Base-by-base conservation (phyloP, 1,140 invertebrate genomes). In the Melanaphis sacchari region DNA sequence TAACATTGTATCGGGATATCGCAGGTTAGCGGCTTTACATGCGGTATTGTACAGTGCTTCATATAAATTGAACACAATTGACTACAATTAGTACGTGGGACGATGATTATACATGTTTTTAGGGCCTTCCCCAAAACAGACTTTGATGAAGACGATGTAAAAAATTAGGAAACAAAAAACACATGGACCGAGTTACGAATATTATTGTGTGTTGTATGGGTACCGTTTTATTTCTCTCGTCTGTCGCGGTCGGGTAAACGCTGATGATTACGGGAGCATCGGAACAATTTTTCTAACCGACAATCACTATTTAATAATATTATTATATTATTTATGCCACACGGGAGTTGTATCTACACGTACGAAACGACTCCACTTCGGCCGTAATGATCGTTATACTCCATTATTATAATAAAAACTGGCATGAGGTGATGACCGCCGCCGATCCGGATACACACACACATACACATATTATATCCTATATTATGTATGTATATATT, bases 161-260 rank as follows among this genome's bases (percentile, higher is more conserved):
- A 38, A 38, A 26, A 84, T 84, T 84, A 41, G 36, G 8, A 36
- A 26, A n/a, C 31, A 89, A 31, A 49, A 46, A 49, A 88, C 31
- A 88, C 40, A 46, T 11, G 84, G 41, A 59, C 54, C 54, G 59
- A 31, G 59, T 76, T 76, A n/a, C 59, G 59, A 76, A 76, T 43
- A 43, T 76, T 76, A 76, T n/a, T 5, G 59, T n/a, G 59, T n/a
- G 59, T 41, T 85, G 15, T n/a, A 43, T 31, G 21, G 40, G n/a
- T 89, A 89, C 87, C 87, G 46, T 89, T 89, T 36, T 89, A 36
- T 52, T 52, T 89, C 31, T 89, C 87, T 52, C 87, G 21, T n/a
- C 43, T 52, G 87, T 38, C 87, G n/a, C 87, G 87, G 87, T 89
- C 87, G 87, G n/a, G 46, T 89, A 89, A 89, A 38, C 43, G 87